Percentiles rank a stretch among this genome's conserved stretches.
These are phyloP conservation scores for Hypotaenidia okinawae DNA, from an alignment of 2,797 vertebrate genomes.

Conservation along the genomic window DNA sequence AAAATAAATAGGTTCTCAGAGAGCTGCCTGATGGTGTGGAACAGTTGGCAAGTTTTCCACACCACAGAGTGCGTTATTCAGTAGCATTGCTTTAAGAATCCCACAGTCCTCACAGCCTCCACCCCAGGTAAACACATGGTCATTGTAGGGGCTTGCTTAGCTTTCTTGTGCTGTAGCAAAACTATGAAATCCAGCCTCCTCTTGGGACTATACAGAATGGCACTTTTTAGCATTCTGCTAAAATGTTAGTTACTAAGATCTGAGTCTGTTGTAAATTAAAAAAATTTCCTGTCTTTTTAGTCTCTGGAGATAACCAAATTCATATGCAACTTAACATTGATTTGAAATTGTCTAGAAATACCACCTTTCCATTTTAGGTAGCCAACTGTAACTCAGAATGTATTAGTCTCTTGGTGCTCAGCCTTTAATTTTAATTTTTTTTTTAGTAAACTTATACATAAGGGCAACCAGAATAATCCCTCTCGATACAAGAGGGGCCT, in stretches of 20 bases:
- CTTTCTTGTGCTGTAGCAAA: background rate
- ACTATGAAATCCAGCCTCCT: background rate
- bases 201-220: background rate
- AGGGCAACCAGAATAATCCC: no score
- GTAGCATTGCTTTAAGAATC: background rate
- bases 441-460: background rate
- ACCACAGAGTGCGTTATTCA: background rate
- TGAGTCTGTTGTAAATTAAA: background rate
- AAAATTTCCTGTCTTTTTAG: background rate
- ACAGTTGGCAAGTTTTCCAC: background rate
- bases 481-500: no score
- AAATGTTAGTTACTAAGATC: background rate
- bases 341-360: background rate
- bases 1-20: background rate
- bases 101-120: background rate
- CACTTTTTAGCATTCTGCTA: background rate
- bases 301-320: background rate
- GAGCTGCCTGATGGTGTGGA: background rate
- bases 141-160: background rate
- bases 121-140: background rate
- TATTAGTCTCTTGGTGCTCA: background rate
- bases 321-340: background rate
- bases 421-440: background rate
- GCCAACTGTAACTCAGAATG: background rate
- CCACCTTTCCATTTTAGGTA: background rate